Percentiles rank a stretch among this genome's conserved stretches.
Evolutionary conservation across 2,113 vertebrate species (phyloP).

Genomic region (Aix galericulata): DNA sequence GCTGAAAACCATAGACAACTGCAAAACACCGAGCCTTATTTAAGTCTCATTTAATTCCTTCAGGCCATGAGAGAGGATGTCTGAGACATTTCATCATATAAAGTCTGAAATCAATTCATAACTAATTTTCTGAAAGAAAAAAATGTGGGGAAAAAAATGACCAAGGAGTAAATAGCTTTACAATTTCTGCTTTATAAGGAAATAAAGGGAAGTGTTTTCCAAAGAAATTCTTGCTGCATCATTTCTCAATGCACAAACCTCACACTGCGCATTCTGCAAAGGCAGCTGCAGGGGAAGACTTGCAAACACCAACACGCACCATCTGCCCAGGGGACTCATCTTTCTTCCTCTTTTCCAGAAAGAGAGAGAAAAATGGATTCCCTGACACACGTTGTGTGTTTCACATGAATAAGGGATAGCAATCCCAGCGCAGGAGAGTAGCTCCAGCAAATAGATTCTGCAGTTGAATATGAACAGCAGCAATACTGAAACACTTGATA

Average conservation of each 20-base stretch:
- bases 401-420: neutral
- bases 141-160: neutral
- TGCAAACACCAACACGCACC: neutral
- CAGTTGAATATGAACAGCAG: neutral
- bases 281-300: neutral
- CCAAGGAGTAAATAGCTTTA: neutral
- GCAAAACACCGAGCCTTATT: neutral
- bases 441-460: neutral
- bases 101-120: neutral
- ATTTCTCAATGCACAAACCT: neutral
- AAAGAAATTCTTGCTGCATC: neutral
- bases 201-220: neutral
- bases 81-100: neutral
- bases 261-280: neutral
- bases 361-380: neutral
- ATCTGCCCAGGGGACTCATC: neutral
- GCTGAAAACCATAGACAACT: neutral
- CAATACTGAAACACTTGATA: neutral
- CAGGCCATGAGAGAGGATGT: neutral
- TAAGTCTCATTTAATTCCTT: neutral
- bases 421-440: neutral
- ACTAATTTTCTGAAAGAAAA: neutral
- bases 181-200: neutral
- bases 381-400: fast-evolving
- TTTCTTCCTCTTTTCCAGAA: neutral